phyloP scores from a whole-genome alignment of 2,113 vertebrate species.

The Ciconia stormi region DNA sequence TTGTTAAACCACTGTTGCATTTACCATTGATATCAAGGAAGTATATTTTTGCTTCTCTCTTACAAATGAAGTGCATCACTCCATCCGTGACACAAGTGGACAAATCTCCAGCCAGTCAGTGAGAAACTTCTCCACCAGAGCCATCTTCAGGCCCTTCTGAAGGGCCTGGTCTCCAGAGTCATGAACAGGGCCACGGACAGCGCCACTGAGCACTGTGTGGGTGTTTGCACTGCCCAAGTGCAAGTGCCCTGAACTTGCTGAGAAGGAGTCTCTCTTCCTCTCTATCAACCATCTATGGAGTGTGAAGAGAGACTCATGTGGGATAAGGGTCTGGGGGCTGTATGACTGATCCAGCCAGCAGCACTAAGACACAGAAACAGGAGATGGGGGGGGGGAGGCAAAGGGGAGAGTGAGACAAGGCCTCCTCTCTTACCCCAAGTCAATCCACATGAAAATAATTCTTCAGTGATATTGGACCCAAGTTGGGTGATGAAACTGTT shows the following conservation, averaged over 20 bases:
- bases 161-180: not conserved
- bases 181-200: not conserved
- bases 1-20: too few relatives aligned
- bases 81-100: not conserved
- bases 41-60: too few relatives aligned
- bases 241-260: not conserved
- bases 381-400: not conserved
- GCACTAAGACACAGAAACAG: not conserved
- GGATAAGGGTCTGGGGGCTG: not conserved
- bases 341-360: not conserved
- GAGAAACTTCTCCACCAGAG: not conserved
- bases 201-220: not conserved
- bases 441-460: not conserved
- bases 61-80: too few relatives aligned
- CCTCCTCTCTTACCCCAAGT: not conserved
- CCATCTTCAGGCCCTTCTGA: not conserved
- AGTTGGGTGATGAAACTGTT: not conserved
- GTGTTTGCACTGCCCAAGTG: not conserved
- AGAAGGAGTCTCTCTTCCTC: not conserved
- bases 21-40: too few relatives aligned
- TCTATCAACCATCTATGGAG: not conserved
- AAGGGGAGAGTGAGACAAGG: not conserved
- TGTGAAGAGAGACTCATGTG: not conserved
- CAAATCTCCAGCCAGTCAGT: not conserved
- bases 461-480: not conserved